phyloP scores from a whole-genome alignment of 1,140 invertebrate species.

The Drosophila melanica region DNA sequence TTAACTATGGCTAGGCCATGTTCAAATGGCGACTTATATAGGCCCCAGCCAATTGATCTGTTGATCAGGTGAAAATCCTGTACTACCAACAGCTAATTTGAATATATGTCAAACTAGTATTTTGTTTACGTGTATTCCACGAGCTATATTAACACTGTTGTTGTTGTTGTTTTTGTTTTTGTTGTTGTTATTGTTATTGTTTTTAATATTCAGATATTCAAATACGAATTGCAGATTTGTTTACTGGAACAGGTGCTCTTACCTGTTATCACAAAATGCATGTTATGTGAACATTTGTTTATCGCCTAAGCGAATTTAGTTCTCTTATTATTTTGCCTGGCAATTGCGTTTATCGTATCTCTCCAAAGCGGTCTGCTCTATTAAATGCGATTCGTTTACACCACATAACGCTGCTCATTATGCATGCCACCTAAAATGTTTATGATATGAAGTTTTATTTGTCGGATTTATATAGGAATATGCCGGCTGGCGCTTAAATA shows the following conservation, averaged over 20 bases:
- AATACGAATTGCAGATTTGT: slow-evolving; percentile 63
- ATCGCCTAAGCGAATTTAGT: background rate
- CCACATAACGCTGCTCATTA: slow-evolving; percentile 30
- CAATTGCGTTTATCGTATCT: slow-evolving; percentile 7
- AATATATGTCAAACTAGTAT: slow-evolving; percentile 83
- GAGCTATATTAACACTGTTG: slow-evolving; percentile 52
- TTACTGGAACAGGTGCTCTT: slow-evolving; percentile 71
- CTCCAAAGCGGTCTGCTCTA: slow-evolving; percentile 21
- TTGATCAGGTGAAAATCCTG: slow-evolving; percentile 76
- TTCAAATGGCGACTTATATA: slow-evolving; percentile 62
- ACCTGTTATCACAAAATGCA: slow-evolving; percentile 42
- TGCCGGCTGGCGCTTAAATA: slow-evolving; percentile 51
- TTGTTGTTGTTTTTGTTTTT: slow-evolving; percentile 43
- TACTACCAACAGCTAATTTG: slow-evolving; percentile 61
- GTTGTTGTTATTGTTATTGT: slow-evolving; percentile 49
- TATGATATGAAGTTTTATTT: slow-evolving; percentile 28
- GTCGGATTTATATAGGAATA: slow-evolving; percentile 22
- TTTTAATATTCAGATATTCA: slow-evolving; percentile 57
- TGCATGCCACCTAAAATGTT: slow-evolving; percentile 36
- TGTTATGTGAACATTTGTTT: slow-evolving; percentile 31
- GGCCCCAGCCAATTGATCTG: slow-evolving; percentile 24
- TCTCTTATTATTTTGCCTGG: slow-evolving; percentile 14
- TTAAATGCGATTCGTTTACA: slow-evolving; percentile 13
- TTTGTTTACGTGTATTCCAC: slow-evolving; percentile 75
- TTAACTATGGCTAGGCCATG: slow-evolving; percentile 50